These are phyloP conservation scores for Solen grandis DNA, from an alignment of 1,140 invertebrate genomes.

Conservation along the genomic window DNA sequence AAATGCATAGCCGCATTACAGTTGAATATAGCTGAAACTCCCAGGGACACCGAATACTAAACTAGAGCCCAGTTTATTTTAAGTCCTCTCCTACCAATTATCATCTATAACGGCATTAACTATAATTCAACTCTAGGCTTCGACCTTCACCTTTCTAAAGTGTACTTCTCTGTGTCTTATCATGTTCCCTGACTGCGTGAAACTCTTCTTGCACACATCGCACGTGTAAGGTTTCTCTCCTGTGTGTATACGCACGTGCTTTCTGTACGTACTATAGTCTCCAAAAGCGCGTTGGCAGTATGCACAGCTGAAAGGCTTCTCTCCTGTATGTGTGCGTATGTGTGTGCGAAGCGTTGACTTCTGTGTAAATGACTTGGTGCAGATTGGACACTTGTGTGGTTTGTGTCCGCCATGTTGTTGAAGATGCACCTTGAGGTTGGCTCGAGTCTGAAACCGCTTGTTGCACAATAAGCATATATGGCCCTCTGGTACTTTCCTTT, in stretches of 20 bases:
- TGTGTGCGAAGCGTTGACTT: constrained; percentile 69
- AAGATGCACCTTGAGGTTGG: constrained; percentile 20
- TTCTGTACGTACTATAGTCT: constrained; percentile 80
- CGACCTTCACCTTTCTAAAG: constrained; percentile 45
- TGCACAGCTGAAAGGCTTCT: constrained; percentile 80
- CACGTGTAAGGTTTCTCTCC: constrained; percentile 94
- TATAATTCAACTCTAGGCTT: too few relatives aligned
- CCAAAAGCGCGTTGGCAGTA: constrained; percentile 86
- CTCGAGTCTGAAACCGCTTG: constrained; percentile 32
- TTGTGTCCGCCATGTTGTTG: constrained; percentile 11
- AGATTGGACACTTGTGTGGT: constrained; percentile 37
- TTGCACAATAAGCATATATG: constrained; percentile 9
- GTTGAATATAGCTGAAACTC: too few relatives aligned
- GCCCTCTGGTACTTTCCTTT: background rate
- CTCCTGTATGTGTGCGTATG: constrained; percentile 71
- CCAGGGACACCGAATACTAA: too few relatives aligned
- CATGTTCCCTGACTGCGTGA: constrained; percentile 94
- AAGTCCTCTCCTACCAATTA: too few relatives aligned
- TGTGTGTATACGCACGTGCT: constrained; percentile 84
- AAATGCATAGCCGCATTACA: too few relatives aligned
- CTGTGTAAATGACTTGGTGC: constrained; percentile 87
- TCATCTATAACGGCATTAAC: too few relatives aligned
- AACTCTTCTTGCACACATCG: constrained; percentile 94
- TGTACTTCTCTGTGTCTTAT: constrained; percentile 53
- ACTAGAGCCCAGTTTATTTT: too few relatives aligned